Conservation (phyloP, 2,888 invertebrate genomes). For the Melangyna quadrimaculata region DNA sequence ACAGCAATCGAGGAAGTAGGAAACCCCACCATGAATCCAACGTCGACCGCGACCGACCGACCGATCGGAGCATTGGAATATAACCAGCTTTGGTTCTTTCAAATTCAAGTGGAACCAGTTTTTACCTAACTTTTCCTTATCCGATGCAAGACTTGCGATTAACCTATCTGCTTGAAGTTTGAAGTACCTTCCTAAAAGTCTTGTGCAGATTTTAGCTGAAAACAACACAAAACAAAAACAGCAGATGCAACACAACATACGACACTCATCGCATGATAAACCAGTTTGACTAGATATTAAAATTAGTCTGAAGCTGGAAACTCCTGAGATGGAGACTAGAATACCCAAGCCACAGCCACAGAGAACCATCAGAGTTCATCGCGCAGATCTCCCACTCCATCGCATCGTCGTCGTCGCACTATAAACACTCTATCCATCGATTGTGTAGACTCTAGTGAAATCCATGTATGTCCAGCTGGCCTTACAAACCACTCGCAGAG, state of each 20-base stretch:
- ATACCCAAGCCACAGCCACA: slow-evolving; percentile 26
- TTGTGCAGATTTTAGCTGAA: slow-evolving; percentile 56
- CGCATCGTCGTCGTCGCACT: no score
- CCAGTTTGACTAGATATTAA: slow-evolving; percentile 63
- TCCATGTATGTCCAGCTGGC: slow-evolving; percentile 35
- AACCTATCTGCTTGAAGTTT: slow-evolving; percentile 54
- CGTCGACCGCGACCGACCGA: background rate
- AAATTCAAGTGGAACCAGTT: slow-evolving; percentile 67
- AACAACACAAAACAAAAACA: slow-evolving; percentile 26
- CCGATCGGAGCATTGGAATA: slow-evolving; percentile 9
- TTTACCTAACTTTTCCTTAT: slow-evolving; percentile 70
- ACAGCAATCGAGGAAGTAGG: slow-evolving; percentile 1
- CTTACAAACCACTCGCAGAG: slow-evolving; percentile 3
- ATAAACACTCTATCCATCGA: background rate
- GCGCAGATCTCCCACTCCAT: slow-evolving; percentile 57
- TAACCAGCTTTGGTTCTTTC: slow-evolving; percentile 51
- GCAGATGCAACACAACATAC: slow-evolving; percentile 60
- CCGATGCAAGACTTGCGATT: slow-evolving; percentile 63
- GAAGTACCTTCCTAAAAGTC: slow-evolving; percentile 6
- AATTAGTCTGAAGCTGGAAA: slow-evolving; percentile 37
- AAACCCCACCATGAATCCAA: slow-evolving; percentile 23
- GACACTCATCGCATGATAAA: slow-evolving; percentile 42
- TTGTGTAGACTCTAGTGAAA: background rate
- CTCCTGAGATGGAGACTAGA: slow-evolving; percentile 40
- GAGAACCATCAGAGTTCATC: slow-evolving; percentile 28